phyloP scores from a whole-genome alignment of 2,113 vertebrate species.

The Sander vitreus region DNA sequence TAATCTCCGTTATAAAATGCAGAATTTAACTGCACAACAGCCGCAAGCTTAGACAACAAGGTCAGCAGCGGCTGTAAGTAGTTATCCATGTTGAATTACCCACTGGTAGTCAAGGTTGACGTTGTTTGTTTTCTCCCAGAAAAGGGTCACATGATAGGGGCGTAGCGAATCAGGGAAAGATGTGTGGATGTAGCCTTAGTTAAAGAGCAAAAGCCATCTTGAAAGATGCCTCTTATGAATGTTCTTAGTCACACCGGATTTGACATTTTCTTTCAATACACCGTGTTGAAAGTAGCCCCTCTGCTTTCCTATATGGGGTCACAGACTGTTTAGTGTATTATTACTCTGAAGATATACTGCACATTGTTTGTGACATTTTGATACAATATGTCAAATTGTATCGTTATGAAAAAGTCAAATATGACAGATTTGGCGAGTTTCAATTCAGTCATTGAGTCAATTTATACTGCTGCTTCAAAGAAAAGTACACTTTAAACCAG shows the following conservation, averaged over 20 bases:
- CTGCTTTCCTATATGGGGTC: constrained; percentile 1
- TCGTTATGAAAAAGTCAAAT: background rate
- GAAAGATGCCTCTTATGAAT: constrained; percentile 44
- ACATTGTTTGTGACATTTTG: constrained; percentile 18
- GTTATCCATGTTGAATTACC: too few relatives aligned
- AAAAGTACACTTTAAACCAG: background rate
- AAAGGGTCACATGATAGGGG: too few relatives aligned
- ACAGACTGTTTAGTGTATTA: background rate
- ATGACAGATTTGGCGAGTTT: background rate
- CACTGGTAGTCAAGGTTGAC: too few relatives aligned
- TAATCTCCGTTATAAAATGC: too few relatives aligned
- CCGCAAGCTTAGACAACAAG: too few relatives aligned
- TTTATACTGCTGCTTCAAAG: constrained; percentile 17
- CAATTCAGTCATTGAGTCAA: background rate
- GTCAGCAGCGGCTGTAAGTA: too few relatives aligned
- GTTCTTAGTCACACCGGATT: constrained; percentile 1
- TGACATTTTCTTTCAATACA: constrained; percentile 9
- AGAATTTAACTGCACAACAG: too few relatives aligned
- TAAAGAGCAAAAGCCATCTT: constrained; percentile 9
- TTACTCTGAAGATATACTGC: constrained; percentile 10
- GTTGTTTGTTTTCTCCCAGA: too few relatives aligned
- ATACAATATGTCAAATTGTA: background rate
- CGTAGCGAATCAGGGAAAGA: too few relatives aligned
- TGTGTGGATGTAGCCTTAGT: too few relatives aligned
- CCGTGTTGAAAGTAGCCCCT: background rate